A percentile compares a stretch with the other conserved stretches of the same genome.
phyloP scores from a whole-genome alignment of 2,113 vertebrate genomes.

The Oreochromis aureus region DNA sequence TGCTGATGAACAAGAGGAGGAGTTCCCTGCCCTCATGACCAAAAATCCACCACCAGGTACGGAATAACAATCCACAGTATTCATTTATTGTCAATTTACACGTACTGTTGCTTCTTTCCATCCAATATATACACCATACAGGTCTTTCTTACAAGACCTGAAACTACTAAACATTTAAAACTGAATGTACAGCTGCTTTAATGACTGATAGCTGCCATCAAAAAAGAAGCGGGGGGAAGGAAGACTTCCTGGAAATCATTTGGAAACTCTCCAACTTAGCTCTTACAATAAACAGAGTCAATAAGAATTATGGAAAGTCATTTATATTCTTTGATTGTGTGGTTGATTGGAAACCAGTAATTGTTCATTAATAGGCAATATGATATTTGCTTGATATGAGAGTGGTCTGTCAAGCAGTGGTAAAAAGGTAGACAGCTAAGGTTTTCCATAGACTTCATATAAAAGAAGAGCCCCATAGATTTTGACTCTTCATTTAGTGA shows the following conservation, averaged over 20 bases:
- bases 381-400: background rate
- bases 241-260: background rate
- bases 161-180: background rate
- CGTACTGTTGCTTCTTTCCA: background rate
- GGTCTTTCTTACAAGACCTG: background rate
- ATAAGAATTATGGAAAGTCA: background rate
- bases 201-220: background rate
- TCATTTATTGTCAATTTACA: background rate
- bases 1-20: slow-evolving; percentile 77
- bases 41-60: slow-evolving; percentile 92
- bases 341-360: background rate
- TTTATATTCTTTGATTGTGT: background rate
- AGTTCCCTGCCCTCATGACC: slow-evolving; percentile 87
- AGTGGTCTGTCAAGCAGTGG: background rate
- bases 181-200: background rate
- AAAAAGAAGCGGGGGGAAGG: background rate
- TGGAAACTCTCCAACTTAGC: background rate
- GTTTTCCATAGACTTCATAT: background rate
- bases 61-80: background rate
- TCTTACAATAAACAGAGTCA: background rate
- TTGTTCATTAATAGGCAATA: background rate
- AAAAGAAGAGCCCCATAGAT: background rate
- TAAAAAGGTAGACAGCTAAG: background rate
- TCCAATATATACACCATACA: background rate
- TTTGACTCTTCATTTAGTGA: background rate